phyloP scores from a whole-genome alignment of 2,888 invertebrate species.

The Tenthredo notha region DNA sequence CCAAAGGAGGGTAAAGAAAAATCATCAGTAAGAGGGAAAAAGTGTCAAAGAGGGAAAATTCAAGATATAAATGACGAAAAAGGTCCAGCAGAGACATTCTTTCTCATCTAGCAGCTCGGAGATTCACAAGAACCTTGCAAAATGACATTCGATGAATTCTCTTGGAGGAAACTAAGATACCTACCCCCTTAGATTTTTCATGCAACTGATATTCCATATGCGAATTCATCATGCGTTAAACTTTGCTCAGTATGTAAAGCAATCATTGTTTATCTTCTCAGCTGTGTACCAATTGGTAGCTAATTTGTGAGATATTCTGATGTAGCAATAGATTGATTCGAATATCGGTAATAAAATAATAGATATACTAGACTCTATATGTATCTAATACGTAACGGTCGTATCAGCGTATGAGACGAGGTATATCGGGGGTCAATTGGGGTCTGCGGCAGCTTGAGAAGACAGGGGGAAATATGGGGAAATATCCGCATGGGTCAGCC shows the following conservation, averaged over 20 bases:
- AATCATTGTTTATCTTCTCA: not conserved
- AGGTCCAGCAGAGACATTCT: no score
- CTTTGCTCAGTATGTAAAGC: not conserved
- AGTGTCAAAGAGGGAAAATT: not conserved
- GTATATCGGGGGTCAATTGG: constrained; percentile 43
- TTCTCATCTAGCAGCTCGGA: no score
- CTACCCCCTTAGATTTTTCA: not conserved
- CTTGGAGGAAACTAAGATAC: not conserved
- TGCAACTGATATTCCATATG: not conserved
- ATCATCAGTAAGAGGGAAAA: constrained; percentile 57
- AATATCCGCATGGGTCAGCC: constrained; percentile 78
- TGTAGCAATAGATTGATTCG: constrained; percentile 2
- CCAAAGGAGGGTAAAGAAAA: constrained; percentile 71
- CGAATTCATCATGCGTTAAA: not conserved
- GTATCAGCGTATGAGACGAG: not conserved
- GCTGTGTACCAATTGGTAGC: not conserved
- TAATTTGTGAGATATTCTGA: constrained; percentile 3
- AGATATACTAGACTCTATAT: not conserved
- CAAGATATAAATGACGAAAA: not conserved
- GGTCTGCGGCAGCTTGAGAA: constrained; percentile 31
- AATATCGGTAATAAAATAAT: not conserved
- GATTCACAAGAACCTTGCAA: not conserved
- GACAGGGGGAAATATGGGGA: constrained; percentile 64
- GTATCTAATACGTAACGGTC: not conserved
- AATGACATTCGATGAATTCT: not conserved